Percentiles rank a stretch among this genome's conserved stretches.
Conservation (phyloP, 2,888 invertebrate genomes). For the Nomada goodeniana region DNA sequence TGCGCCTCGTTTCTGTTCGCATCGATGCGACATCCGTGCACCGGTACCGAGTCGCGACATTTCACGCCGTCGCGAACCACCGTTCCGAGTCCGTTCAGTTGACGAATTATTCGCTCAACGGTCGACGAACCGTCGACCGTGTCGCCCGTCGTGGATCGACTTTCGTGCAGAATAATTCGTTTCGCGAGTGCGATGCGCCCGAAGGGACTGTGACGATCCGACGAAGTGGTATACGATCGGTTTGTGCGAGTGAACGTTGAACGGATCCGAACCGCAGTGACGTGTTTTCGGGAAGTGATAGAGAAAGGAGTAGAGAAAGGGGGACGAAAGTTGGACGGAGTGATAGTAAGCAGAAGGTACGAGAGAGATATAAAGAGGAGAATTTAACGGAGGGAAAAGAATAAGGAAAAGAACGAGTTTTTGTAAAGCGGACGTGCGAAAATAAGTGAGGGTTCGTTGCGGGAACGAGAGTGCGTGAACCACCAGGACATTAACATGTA, state of each 20-base stretch:
- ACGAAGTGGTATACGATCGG: neutral
- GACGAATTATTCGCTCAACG: too few species aligned
- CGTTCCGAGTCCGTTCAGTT: too few species aligned
- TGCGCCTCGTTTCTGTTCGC: too few species aligned
- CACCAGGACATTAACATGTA: conserved; percentile 63
- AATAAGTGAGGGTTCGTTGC: conserved; percentile 17
- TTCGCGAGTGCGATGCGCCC: conserved; percentile 35
- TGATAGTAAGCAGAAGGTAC: conserved; percentile 55
- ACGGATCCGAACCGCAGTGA: conserved; percentile 21
- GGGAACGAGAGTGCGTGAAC: conserved; percentile 40
- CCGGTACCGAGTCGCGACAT: too few species aligned
- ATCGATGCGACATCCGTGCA: too few species aligned
- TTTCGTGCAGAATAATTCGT: too few species aligned
- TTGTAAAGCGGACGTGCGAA: neutral
- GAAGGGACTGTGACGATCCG: neutral
- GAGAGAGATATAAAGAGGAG: conserved; percentile 46
- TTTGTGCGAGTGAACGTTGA: conserved; percentile 43
- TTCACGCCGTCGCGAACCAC: too few species aligned
- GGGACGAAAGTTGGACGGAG: conserved; percentile 49
- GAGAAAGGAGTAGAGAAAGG: conserved; percentile 31
- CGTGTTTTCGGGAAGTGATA: conserved; percentile 19
- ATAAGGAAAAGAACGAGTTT: neutral
- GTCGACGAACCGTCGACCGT: too few species aligned
- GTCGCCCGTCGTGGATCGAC: too few species aligned
- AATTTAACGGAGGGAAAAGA: conserved; percentile 1